Percentiles rank a stretch among this genome's conserved stretches.
Evolutionary conservation across 2,113 vertebrate genomes (phyloP).

Genomic region (Odocoileus virginianus): DNA sequence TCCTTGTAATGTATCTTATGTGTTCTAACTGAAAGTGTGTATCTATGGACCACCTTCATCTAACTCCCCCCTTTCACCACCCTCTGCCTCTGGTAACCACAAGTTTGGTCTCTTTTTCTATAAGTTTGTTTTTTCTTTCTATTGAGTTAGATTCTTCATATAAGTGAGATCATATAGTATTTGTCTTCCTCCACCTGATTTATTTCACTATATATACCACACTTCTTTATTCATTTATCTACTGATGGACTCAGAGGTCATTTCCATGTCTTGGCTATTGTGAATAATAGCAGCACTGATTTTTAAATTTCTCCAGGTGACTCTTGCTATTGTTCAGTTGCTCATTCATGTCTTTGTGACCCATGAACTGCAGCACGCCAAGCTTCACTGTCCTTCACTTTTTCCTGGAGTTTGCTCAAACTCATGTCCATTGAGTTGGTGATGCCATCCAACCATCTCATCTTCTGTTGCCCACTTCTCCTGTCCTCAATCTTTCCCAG

Average conservation of each 20-base stretch:
- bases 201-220: neutral
- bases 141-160: neutral
- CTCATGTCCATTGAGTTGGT: neutral
- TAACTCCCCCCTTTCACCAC: neutral
- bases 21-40: neutral
- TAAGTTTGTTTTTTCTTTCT: neutral
- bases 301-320: neutral
- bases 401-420: neutral
- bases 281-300: neutral
- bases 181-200: neutral
- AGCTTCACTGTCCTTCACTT: neutral
- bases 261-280: neutral
- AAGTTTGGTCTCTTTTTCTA: neutral
- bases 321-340: neutral
- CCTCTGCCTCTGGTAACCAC: neutral
- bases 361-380: neutral
- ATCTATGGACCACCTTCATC: neutral
- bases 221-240: neutral
- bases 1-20: neutral
- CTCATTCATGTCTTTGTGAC: neutral
- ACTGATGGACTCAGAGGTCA: neutral
- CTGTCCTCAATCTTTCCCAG: neutral
- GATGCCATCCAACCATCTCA: neutral
- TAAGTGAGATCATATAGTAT: neutral
- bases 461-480: neutral